These are phyloP conservation scores for Drosophila melanocephala DNA, from an alignment of 2,888 invertebrate genomes.

Conservation along the genomic window DNA sequence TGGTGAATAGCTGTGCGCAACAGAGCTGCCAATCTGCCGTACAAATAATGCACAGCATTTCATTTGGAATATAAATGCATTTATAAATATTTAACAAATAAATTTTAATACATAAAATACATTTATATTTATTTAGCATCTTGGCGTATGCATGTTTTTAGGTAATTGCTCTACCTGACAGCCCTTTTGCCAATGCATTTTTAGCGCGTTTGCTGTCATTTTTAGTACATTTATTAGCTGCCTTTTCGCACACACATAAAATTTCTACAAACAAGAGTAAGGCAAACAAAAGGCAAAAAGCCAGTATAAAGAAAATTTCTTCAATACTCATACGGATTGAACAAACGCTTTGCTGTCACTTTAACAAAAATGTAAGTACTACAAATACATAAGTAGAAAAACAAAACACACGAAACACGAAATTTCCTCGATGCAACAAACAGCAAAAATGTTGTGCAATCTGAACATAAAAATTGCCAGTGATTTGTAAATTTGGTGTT, in stretches of 20 bases:
- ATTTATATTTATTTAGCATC: neutral
- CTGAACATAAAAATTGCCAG: constrained; percentile 56
- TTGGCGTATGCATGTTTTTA: neutral
- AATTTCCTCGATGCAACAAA: constrained; percentile 26
- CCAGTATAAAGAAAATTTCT: constrained; percentile 37
- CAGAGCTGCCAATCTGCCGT: constrained; percentile 11
- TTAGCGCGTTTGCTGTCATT: constrained; percentile 22
- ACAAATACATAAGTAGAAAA: constrained; percentile 25
- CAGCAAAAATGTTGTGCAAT: constrained; percentile 66
- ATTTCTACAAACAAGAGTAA: constrained; percentile 52
- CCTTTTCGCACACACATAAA: constrained; percentile 41
- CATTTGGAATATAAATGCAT: neutral
- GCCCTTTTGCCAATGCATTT: constrained; percentile 10
- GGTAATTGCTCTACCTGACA: neutral
- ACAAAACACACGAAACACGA: constrained; percentile 3
- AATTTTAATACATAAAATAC: neutral
- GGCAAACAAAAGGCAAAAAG: constrained; percentile 61
- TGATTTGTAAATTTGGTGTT: constrained; percentile 49
- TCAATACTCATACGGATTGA: constrained; percentile 43
- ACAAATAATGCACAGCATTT: neutral
- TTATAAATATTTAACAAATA: neutral
- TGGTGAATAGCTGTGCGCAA: constrained; percentile 27
- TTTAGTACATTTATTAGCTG: constrained; percentile 43
- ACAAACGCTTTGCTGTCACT: constrained; percentile 66
- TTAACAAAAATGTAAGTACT: constrained; percentile 67